phyloP scores from a whole-genome alignment of 2,797 vertebrate genomes.

The Xenops minutus region DNA sequence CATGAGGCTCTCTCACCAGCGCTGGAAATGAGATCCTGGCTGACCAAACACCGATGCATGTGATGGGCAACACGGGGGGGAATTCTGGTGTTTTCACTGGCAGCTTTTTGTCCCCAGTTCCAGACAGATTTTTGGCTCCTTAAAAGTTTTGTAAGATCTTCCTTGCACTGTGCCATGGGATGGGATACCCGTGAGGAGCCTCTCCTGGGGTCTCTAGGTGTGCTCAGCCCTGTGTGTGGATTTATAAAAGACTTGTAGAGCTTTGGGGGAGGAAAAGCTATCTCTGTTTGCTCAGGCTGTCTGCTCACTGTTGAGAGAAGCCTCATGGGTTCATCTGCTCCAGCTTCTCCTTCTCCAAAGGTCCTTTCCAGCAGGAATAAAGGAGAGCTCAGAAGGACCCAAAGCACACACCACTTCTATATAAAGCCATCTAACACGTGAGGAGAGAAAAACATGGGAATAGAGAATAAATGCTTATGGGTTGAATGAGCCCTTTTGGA shows the following conservation, averaged over 20 bases:
- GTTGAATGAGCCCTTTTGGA: background rate
- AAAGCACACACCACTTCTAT: background rate
- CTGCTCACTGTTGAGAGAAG: background rate
- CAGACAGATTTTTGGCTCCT: background rate
- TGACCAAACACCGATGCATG: background rate
- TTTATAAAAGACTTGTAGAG: background rate
- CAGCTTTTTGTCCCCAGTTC: background rate
- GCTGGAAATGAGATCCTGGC: background rate
- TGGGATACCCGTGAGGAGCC: background rate
- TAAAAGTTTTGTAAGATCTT: background rate
- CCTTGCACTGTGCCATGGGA: accelerated
- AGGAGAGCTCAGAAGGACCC: background rate
- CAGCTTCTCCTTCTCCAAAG: background rate
- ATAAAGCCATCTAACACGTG: background rate
- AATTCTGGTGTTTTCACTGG: constrained; percentile 6
- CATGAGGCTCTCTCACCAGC: background rate
- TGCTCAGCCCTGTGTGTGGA: accelerated
- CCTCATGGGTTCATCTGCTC: background rate
- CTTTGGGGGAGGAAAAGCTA: background rate
- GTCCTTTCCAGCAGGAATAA: background rate
- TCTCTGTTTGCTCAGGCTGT: background rate
- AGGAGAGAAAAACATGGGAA: background rate
- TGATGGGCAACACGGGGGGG: background rate
- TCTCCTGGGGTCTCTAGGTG: background rate
- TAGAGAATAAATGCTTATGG: background rate